Evolutionary conservation across 2,113 vertebrate species (phyloP).

Genomic region (Blennius ocellaris): DNA sequence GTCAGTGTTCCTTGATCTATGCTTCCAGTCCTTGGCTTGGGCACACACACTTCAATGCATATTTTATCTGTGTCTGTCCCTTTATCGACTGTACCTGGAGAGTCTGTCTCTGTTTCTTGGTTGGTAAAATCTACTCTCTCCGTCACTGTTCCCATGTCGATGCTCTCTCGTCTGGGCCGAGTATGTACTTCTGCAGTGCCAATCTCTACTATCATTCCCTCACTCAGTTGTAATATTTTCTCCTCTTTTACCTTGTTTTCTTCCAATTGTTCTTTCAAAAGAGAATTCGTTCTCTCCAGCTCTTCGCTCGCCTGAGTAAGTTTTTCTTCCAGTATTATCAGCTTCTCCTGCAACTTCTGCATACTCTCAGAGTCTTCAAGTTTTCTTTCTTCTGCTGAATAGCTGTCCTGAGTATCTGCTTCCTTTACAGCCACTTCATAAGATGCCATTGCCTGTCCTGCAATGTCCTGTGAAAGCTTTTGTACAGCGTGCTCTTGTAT

Average conservation of each 20-base stretch:
- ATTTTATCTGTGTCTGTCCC: constrained; percentile 77
- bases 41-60: constrained; percentile 61
- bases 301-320: constrained; percentile 86
- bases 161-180: constrained; percentile 71
- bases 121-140: constrained; percentile 61
- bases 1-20: constrained; percentile 46
- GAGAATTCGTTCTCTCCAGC: constrained; percentile 81
- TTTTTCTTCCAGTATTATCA: constrained; percentile 85
- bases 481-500: constrained; percentile 48
- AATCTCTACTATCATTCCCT: constrained; percentile 70
- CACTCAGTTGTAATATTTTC: constrained; percentile 85
- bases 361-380: constrained; percentile 54
- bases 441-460: constrained; percentile 50
- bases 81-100: constrained; percentile 65
- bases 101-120: constrained; percentile 76
- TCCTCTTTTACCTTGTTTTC: constrained; percentile 87
- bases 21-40: constrained; percentile 18
- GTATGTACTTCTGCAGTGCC: constrained; percentile 41
- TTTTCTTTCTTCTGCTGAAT: constrained; percentile 28
- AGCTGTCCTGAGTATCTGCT: constrained; percentile 32
- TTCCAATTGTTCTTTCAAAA: constrained; percentile 85
- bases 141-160: constrained; percentile 73
- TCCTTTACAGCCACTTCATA: constrained; percentile 48
- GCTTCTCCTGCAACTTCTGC: constrained; percentile 81
- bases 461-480: constrained; percentile 47